phyloP scores from a whole-genome alignment of 1,140 invertebrate species.

The Drosophila pectinifera region DNA sequence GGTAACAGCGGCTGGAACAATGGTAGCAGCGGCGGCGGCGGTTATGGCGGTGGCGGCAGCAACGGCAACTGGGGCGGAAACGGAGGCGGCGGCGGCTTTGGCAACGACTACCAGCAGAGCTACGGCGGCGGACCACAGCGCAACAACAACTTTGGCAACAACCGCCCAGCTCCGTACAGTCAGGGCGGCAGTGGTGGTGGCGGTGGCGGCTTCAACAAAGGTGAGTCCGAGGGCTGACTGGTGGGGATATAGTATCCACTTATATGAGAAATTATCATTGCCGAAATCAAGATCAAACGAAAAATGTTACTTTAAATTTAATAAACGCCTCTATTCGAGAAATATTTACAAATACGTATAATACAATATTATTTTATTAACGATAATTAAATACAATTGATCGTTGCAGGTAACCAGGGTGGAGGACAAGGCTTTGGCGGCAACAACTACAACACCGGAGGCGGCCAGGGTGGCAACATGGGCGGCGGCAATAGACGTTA shows the following conservation, averaged over 20 bases:
- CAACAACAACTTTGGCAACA: constrained; percentile 87
- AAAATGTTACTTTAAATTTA: too few relatives aligned
- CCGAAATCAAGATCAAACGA: not conserved
- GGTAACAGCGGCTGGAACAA: constrained; percentile 84
- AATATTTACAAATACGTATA: too few relatives aligned
- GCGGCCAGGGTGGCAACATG: constrained; percentile 78
- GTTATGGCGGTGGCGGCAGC: constrained; percentile 54
- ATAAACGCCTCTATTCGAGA: too few relatives aligned
- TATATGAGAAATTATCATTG: not conserved
- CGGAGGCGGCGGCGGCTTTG: constrained; percentile 88
- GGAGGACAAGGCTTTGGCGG: constrained; percentile 68
- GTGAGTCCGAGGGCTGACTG: constrained; percentile 22
- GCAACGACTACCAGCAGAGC: constrained; percentile 91
- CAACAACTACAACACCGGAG: constrained; percentile 65
- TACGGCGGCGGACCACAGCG: constrained; percentile 90
- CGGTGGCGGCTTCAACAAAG: constrained; percentile 69
- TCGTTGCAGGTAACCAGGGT: constrained; percentile 73
- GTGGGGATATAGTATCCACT: not conserved
- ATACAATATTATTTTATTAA: not conserved
- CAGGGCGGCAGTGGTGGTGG: constrained; percentile 67
- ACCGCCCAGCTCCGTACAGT: constrained; percentile 87
- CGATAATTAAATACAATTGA: not conserved
- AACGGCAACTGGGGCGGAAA: constrained; percentile 58
- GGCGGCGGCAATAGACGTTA: constrained; percentile 83
- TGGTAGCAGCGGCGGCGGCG: constrained; percentile 69